Percentiles rank a stretch among this genome's conserved stretches.
phyloP scores from a whole-genome alignment of 2,888 invertebrate genomes.

The Amphipoea lucens region DNA sequence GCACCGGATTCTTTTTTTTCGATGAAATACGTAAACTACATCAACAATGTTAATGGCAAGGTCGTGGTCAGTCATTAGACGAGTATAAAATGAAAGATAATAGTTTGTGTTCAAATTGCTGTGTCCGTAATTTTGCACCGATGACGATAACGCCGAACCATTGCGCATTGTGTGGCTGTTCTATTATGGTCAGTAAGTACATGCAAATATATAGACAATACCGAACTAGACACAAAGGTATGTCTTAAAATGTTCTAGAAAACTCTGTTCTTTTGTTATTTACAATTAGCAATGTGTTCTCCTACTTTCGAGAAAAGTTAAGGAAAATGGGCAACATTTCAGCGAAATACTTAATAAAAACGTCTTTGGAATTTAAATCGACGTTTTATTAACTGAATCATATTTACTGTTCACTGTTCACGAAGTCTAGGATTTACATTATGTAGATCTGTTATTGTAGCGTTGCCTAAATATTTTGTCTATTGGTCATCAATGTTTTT shows the following conservation, averaged over 20 bases:
- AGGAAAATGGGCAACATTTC: conserved; percentile 15
- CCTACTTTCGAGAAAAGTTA: conserved; percentile 17
- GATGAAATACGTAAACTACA: conserved; percentile 22
- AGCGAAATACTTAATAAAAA: neutral
- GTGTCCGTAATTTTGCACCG: conserved; percentile 63
- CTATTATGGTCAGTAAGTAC: conserved; percentile 46
- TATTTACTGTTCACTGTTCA: neutral
- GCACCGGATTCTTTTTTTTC: conserved; percentile 27
- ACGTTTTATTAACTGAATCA: neutral
- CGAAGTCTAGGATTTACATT: conserved; percentile 1
- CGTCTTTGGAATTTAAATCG: conserved; percentile 1
- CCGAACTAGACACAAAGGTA: conserved; percentile 17
- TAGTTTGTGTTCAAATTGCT: conserved; percentile 61
- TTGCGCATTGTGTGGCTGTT: conserved; percentile 43
- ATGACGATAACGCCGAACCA: conserved; percentile 63
- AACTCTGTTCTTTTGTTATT: conserved; percentile 10
- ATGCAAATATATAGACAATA: conserved; percentile 44
- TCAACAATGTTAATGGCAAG: conserved; percentile 65
- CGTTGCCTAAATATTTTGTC: conserved; percentile 20
- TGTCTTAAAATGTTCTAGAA: conserved; percentile 18
- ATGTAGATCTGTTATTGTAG: neutral
- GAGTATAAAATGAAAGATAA: conserved; percentile 66
- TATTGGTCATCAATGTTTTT: conserved; percentile 29
- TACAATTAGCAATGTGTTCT: neutral
- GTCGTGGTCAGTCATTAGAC: conserved; percentile 70